These are phyloP conservation scores for Geodia barretti DNA, from an alignment of 37 sponge, comb jelly and placozoan species.

Conservation along the genomic window DNA sequence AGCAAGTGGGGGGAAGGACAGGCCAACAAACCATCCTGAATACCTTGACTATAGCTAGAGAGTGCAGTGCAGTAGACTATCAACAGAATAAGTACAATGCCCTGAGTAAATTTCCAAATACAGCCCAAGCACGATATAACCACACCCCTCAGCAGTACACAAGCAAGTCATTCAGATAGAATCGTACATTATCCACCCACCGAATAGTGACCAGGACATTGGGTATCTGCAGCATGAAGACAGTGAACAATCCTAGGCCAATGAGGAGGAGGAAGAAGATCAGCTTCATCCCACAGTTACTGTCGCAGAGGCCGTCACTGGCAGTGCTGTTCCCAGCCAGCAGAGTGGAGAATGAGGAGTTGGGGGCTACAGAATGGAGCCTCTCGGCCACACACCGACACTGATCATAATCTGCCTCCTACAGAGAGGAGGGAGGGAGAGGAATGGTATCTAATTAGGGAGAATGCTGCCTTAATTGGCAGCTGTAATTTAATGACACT, in stretches of 20 bases:
- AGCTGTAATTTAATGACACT: neutral
- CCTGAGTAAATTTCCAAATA: no score
- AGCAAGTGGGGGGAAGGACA: no score
- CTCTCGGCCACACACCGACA: neutral
- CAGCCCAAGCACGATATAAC: no score
- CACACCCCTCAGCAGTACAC: no score
- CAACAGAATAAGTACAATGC: no score
- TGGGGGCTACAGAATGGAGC: neutral
- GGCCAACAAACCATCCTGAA: no score
- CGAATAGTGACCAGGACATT: conserved; percentile 42
- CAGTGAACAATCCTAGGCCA: conserved; percentile 31
- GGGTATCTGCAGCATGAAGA: conserved; percentile 42
- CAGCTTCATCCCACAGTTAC: conserved; percentile 2
- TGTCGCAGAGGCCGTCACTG: conserved; percentile 12
- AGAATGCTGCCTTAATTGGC: neutral
- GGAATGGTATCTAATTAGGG: neutral
- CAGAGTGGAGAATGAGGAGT: neutral
- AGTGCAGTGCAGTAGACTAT: no score
- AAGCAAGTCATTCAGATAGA: no score
- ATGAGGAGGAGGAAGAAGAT: conserved; percentile 32
- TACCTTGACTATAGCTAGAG: no score
- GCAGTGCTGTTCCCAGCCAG: conserved; percentile 14
- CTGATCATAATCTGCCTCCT: neutral
- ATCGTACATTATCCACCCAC: conserved; percentile 6
- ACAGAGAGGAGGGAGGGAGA: neutral